Evolutionary conservation across 2,113 vertebrate species (phyloP), one percentile per base, ranked within the genome.

Genomic region (Cheirogaleus medius): DNA sequence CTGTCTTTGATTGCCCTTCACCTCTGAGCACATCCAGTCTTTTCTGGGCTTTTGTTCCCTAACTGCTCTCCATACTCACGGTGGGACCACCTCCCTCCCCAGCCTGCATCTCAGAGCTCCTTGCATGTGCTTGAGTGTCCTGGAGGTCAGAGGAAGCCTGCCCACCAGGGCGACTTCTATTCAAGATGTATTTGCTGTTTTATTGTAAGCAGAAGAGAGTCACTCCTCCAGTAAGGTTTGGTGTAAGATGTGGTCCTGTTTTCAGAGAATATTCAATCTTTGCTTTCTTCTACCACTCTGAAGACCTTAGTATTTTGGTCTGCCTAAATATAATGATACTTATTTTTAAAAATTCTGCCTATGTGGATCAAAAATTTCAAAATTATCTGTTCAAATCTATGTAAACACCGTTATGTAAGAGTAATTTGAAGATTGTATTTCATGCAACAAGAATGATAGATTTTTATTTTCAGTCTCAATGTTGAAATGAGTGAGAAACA

Each of bases 401-500:
- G 2, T 91, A 64, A 92, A n/a, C 15, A 66, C 63, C 7, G 58
- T 63, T 91, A 66, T 69, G 15, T 74, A 83, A 80, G 87, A 81
- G 42, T 80, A 49, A 80, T 58, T 60, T 32, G 54, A 96, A 92
- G 58, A 20, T 63, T 44, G 32, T 20, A 84, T 83, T 94, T 77
- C 13, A 23, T 84, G 37, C 8, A 87, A 37, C 21, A 54, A 64
- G 84, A 90, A 52, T 47, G 54, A 10, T 56, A 27, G n/a, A 6
- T 66, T 20, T 86, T 68, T 81, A 76, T 73, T 97, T 96, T 76
- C 17, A 0, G 39, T 34, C 34, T 63, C 58, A 82, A 47, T 69
- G 89, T 97, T 97, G 97, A 98, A 97, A 88, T 6, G 87, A 0
- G 37, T 96, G 95, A 97, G 89, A 97, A 97, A 91, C 97, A 58